Base-by-base conservation (phyloP, 2,888 invertebrate genomes). In the Lasius platythorax region DNA sequence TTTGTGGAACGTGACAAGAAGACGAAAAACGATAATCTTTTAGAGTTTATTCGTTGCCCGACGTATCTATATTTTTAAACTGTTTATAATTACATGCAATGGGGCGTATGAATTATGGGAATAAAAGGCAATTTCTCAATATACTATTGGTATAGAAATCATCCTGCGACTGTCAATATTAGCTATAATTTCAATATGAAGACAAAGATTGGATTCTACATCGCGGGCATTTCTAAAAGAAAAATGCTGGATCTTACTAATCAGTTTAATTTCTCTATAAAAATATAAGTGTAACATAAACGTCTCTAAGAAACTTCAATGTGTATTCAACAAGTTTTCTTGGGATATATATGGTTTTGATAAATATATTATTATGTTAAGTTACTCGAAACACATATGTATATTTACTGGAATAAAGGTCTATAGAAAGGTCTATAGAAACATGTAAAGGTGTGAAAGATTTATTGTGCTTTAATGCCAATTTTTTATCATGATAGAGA, bases 341-440 rank as follows among this genome's bases (percentile, higher is more conserved):
- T 5, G n/a, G 0, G 5, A 64, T n/a, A 64, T 33, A 64, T 64
- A 9, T 33, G 9, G 2, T 8, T 33, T 37, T 64, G 18, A n/a
- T 37, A 33, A 28, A 23, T 23, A 23, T 67, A 12, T 43, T 8
- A 53, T 6, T 33, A n/a, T 30, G 11, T 28, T 70, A 50, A 23
- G 23, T 23, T 23, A 37, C 37, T n/a, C 0, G 1, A 18, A 23
- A 18, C 4, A 53, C 23, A 37, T 12, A 40, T 33, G 12, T 15
- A 56, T 43, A 30, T 56, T 40, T 76, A 66, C 18, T 67, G 33
- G 5, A 43, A 43, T 63, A 74, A 74, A 46, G 74, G 30, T 61
- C n/a, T 75, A 30, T 61, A 3, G 8, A 1, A 75, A 23, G 23
- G 23, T 23, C 23, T 23, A 5, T 46, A 46, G 0, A n/a, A 8